Base-by-base conservation (phyloP, 2,113 vertebrate genomes). In the Sula dactylatra region DNA sequence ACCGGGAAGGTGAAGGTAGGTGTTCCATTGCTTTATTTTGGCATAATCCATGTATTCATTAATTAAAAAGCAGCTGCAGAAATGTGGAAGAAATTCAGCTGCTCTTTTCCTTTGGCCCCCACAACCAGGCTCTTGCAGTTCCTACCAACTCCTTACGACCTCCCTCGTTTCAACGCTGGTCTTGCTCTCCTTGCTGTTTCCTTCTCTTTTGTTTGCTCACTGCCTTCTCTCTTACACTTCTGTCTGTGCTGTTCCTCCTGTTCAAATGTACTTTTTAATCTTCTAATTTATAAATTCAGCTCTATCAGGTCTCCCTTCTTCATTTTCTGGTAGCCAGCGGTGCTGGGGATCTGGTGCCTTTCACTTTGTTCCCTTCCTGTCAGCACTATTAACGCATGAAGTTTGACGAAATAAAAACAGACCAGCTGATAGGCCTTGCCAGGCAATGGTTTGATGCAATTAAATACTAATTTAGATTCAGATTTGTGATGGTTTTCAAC, bases 401-500 rank as follows among this genome's bases (percentile, higher is more conserved):
- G 22, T 34, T 40, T 82, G 78, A 87, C 58, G 52, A 91, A 91
- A 85, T 56, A 73, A 90, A 76, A 80, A 2, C 49, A 88, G 91
- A 49, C 25, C 26, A 54, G 52, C 70, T 82, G 78, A 65, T 36
- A 79, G 66, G 8, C 45, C 40, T 69, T 45, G n/a, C 34, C 34
- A 82, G 25, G 16, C 44, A 56, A 36, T 16, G 49, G 9, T 94
- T 82, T 93, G 36, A 82, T 73, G 61, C 40, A 87, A 91, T 72
- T 80, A 82, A 69, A 79, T 80, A 76, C 16, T 80, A 85, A 85
- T 31, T 85, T 90, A 91, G 72, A 84, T 84, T 94, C 80, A 92
- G 36, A 87, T 91, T 82, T 80, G 21, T 73, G 49, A 77, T 22
- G 32, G 47, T 85, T 87, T 90, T 21, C 17, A 71, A 58, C 38